These are phyloP conservation scores for Cerceris ruficornis DNA, from an alignment of 2,888 invertebrate species.

Conservation along the genomic window DNA sequence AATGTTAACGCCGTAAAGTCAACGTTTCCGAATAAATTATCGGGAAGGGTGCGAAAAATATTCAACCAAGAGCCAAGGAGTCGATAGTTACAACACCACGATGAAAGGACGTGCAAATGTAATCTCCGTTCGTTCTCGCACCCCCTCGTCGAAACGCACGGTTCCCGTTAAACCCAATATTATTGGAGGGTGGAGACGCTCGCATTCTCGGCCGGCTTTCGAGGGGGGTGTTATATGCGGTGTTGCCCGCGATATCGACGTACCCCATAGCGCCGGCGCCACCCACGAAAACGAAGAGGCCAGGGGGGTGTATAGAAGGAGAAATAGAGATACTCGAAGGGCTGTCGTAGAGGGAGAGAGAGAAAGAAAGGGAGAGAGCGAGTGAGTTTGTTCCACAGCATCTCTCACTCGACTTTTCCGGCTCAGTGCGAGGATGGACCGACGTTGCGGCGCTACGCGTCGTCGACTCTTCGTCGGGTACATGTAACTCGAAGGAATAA, in stretches of 20 bases:
- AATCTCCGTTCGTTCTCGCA: conserved; percentile 17
- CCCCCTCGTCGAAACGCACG: conserved; percentile 18
- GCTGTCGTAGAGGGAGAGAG: conserved; percentile 43
- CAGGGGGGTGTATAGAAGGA: conserved; percentile 43
- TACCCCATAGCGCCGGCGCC: conserved; percentile 77
- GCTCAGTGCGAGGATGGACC: conserved; percentile 78
- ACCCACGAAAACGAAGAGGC: conserved; percentile 49
- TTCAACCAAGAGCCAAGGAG: not conserved
- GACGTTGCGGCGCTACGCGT: conserved; percentile 76
- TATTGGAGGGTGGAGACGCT: conserved; percentile 55
- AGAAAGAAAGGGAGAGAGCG: conserved; percentile 46
- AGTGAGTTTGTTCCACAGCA: conserved; percentile 58
- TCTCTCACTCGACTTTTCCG: conserved; percentile 65
- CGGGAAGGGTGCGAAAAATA: not conserved
- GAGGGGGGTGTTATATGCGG: conserved; percentile 43
- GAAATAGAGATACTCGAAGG: conserved; percentile 42
- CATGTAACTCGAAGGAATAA: conserved; percentile 36
- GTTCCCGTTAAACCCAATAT: conserved; percentile 50
- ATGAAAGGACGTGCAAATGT: conserved; percentile 12
- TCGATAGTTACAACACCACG: not conserved
- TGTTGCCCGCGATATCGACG: conserved; percentile 74
- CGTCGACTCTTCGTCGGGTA: conserved; percentile 56
- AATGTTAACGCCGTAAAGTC: not conserved
- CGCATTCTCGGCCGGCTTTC: conserved; percentile 39
- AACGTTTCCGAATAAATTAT: not conserved